Conservation (phyloP, 2,888 invertebrate genomes). For the Thymelicus acteon region DNA sequence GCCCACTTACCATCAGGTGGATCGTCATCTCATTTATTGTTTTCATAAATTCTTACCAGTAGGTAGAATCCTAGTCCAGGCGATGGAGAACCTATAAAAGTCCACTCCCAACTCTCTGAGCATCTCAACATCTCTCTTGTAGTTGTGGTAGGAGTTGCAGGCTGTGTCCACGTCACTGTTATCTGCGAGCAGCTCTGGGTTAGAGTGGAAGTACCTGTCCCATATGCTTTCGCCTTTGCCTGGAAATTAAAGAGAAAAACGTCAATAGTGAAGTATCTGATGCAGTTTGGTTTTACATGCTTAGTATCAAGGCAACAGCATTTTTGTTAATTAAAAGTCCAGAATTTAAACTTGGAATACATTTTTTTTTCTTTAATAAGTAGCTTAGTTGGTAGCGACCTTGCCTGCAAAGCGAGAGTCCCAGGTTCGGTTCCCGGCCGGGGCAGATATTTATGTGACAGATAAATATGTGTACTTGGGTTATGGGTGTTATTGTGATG, state of each 20-base stretch:
- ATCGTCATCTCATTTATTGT: too few relatives aligned
- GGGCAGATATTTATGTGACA: too few relatives aligned
- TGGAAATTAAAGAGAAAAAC: conserved; percentile 49
- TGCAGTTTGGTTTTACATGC: neutral
- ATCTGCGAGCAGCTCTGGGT: conserved; percentile 55
- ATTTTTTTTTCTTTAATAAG: too few relatives aligned
- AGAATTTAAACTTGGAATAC: too few relatives aligned
- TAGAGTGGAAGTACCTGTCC: conserved; percentile 75
- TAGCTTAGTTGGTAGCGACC: too few relatives aligned
- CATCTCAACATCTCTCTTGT: conserved; percentile 80
- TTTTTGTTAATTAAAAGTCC: too few relatives aligned
- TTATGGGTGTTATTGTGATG: too few relatives aligned
- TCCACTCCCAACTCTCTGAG: conserved; percentile 76
- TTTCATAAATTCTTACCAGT: conserved; percentile 50
- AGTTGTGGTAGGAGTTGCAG: conserved; percentile 87
- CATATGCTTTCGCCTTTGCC: conserved; percentile 87
- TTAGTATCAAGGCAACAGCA: too few relatives aligned
- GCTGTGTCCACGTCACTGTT: conserved; percentile 86
- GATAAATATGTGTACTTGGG: too few relatives aligned
- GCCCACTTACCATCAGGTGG: too few relatives aligned
- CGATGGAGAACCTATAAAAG: conserved; percentile 83
- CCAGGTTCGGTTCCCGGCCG: too few relatives aligned
- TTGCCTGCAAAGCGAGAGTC: too few relatives aligned
- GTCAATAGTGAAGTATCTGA: neutral
- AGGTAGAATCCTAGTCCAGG: conserved; percentile 82